A percentile compares a stretch with the other conserved stretches of the same genome.
These are phyloP conservation scores for Patella pellucida DNA, from an alignment of 2,888 invertebrate genomes.

Conservation along the genomic window DNA sequence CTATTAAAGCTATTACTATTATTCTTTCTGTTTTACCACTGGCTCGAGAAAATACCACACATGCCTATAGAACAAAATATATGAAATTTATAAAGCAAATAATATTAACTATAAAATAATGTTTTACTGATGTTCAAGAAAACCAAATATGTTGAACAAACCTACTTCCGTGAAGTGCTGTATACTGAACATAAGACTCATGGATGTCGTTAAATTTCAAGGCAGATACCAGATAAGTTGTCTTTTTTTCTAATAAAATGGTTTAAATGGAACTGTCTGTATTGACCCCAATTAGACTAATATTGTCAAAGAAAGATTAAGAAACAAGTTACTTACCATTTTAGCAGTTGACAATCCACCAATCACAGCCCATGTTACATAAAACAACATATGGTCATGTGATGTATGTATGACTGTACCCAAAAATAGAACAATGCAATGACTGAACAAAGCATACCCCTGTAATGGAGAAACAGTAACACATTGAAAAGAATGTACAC, in stretches of 20 bases:
- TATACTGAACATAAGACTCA: background rate
- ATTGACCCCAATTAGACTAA: no score
- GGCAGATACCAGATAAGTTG: no score
- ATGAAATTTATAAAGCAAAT: background rate
- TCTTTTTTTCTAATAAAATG: no score
- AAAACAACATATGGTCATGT: conserved; percentile 72
- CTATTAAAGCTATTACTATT: conserved; percentile 63
- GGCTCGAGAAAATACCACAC: conserved; percentile 67
- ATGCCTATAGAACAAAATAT: conserved; percentile 53
- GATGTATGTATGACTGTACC: conserved; percentile 71
- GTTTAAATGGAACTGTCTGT: no score
- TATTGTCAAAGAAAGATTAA: background rate
- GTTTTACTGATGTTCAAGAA: no score
- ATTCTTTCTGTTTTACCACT: conserved; percentile 68
- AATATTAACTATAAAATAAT: no score
- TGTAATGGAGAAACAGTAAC: conserved; percentile 43
- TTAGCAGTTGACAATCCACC: conserved; percentile 71
- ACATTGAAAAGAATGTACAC: background rate
- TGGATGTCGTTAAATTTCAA: background rate
- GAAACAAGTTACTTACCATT: conserved; percentile 66
- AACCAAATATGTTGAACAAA: no score
- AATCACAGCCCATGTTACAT: conserved; percentile 69
- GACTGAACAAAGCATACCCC: conserved; percentile 73
- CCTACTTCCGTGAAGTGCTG: no score
- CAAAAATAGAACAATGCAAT: conserved; percentile 72